Percentiles rank a stretch among this genome's conserved stretches.
phyloP scores from a whole-genome alignment of 2,888 invertebrate species.

The Pristionchus arcanus region DNA sequence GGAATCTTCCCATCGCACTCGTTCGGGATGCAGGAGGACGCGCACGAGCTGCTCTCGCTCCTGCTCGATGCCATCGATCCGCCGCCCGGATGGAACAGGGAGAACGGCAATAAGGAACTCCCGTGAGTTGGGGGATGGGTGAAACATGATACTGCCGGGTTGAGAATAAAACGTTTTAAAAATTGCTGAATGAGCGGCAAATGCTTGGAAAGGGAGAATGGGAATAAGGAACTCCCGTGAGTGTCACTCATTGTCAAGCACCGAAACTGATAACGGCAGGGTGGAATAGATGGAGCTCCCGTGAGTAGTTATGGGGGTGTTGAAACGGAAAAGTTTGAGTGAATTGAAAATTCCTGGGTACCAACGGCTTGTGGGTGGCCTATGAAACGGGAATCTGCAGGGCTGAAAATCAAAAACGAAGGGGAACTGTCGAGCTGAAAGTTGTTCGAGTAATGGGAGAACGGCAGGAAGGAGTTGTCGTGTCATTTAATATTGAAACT shows the following conservation, averaged over 20 bases:
- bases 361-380: too few species aligned
- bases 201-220: too few species aligned
- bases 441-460: background rate
- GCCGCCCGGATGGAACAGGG: constrained; percentile 53
- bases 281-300: background rate
- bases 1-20: constrained; percentile 62
- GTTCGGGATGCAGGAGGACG: constrained; percentile 72
- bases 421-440: background rate
- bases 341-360: too few species aligned
- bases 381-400: background rate
- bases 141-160: background rate
- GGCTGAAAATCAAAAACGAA: background rate
- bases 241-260: too few species aligned
- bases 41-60: constrained; percentile 72
- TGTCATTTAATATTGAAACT: too few species aligned
- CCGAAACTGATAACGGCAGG: background rate
- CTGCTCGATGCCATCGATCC: constrained; percentile 71
- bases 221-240: too few species aligned
- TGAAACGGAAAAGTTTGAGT: too few species aligned
- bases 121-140: constrained; percentile 7
- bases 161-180: background rate
- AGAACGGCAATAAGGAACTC: constrained; percentile 14
- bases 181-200: too few species aligned
- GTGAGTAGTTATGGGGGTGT: background rate
- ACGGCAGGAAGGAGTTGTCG: too few species aligned